Evolutionary conservation across 2,113 vertebrate species (phyloP), one percentile per base, ranked within the genome.

Genomic region (Nannospalax galili): DNA sequence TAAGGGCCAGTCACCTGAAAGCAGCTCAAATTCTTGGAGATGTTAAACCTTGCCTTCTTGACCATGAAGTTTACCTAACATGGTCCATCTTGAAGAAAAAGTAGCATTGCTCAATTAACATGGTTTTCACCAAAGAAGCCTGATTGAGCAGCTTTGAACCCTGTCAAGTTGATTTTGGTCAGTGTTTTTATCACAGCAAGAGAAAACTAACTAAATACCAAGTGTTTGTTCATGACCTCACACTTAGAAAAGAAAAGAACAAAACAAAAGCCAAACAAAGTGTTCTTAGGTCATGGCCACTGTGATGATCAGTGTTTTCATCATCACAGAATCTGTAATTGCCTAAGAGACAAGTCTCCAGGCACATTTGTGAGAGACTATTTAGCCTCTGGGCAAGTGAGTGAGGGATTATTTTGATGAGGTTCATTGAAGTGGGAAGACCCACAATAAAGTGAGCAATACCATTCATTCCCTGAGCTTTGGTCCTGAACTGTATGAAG

Each of bases 101-200:
- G 97, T 62, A 5, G 69, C 88, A 60, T 98, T 96, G 88, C 95
- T 98, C 86, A 98, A 97, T 97, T 96, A 97, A 19, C 90, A 95
- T 97, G 98, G 97, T 19, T 98, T 91, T 10, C 84, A 97, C 69
- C 98, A 97, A 93, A 99, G 96, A 35, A 75, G 98, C 98, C 73
- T 96, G 97, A 84, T 86, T 96, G n/a, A 98, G 97, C 84, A 84
- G 37, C 96, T 98, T 95, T 98, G 97, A 77, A 96, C 91, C 81
- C 96, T 65, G 52, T 72, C 96, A 65, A 32, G 9, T 32, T 65
- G 17, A 11, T 45, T 26, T 84, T 20, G 60, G 60, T 45, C 40
- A 11, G 20, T n/a, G 60, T 12, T 64, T 62, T 81, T 40, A 37
- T 65, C 80, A 45, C 37, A 32, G 28, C 16, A 2, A 32, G 7